Evolutionary conservation across 1,140 invertebrate genomes (phyloP), one percentile per base, ranked within the genome.

Genomic region (Drosophila grimshawi): DNA sequence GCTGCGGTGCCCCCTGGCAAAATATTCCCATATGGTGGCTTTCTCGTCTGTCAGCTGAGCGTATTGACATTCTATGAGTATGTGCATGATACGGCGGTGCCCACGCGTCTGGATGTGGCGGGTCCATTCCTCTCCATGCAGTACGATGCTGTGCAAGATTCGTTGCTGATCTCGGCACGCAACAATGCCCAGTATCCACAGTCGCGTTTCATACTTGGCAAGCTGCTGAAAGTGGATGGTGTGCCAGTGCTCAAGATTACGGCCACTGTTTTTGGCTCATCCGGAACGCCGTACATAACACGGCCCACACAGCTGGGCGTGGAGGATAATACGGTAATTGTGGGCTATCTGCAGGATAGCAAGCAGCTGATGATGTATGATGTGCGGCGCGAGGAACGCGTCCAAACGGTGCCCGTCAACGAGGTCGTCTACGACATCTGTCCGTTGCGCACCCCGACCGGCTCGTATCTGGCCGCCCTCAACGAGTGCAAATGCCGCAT

Each of bases 11-110:
- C 91, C 2, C 39, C 65, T 0, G 52, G 75, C 30, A 76, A 86
- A 55, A 43, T 51, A 7, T 92, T 92, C 35, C 59, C 51, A 3
- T 59, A 66, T 45, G 95, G 94, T n/a, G 97, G 97, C 1, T 93
- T 97, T 32, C 81, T 98, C 2, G 95, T 96, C 0, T 97, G 96
- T 63, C 96, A 96, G 80, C 92, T 98, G n/a, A 96, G 95, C 78
- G 94, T 94, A 0, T 93, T 95, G 51, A 95, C 94, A 88, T 94
- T 96, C 46, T 96, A 95, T 93, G 94, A 95, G 89, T 91, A 93
- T 8, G 93, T 88, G 27, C 82, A 80, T 60, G 92, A 93, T 81
- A 76, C 89, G 83, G 93, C 85, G 64, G 77, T 80, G 86, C 19
- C 80, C 49, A 93, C 94, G 45, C 92, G 94, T 2, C 89, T 97